phyloP scores from a whole-genome alignment of 2,888 invertebrate species.

The Endotricha flammealis region DNA sequence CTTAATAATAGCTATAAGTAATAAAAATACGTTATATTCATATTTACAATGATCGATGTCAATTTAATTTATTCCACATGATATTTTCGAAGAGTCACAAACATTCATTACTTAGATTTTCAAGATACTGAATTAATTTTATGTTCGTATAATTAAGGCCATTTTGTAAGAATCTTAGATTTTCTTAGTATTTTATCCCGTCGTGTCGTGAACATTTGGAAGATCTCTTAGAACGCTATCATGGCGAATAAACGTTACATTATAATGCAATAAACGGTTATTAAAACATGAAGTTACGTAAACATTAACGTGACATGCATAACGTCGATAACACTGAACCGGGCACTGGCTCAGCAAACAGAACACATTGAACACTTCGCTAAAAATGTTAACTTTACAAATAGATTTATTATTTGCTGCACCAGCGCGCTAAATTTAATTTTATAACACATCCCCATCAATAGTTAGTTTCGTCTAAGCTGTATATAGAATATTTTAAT shows the following conservation, averaged over 20 bases:
- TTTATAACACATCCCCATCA: constrained; percentile 34
- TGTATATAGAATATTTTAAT: constrained; percentile 28
- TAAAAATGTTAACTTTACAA: constrained; percentile 27
- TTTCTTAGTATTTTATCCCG: constrained; percentile 6
- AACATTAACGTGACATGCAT: constrained; percentile 55
- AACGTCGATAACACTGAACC: constrained; percentile 41
- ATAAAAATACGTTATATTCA: constrained; percentile 45
- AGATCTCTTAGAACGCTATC: constrained; percentile 28
- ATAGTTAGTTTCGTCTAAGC: constrained; percentile 45
- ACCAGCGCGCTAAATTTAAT: constrained; percentile 33
- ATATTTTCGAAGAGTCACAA: constrained; percentile 9
- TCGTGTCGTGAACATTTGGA: constrained; percentile 10
- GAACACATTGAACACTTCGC: constrained; percentile 25
- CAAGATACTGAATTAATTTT: neutral
- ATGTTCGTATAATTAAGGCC: neutral
- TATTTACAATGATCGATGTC: constrained; percentile 58
- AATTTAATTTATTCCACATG: constrained; percentile 31
- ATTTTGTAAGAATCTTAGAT: neutral
- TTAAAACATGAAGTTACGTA: constrained; percentile 36
- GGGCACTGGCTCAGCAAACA: constrained; percentile 31
- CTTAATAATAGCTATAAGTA: constrained; percentile 34
- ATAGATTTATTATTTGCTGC: constrained; percentile 31
- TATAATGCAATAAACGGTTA: constrained; percentile 32
- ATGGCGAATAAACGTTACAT: constrained; percentile 27
- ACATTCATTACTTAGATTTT: neutral